A percentile compares a stretch with the other conserved stretches of the same genome.
Evolutionary conservation across 2,113 vertebrate species (phyloP).

Genomic region (Hemiscyllium ocellatum): DNA sequence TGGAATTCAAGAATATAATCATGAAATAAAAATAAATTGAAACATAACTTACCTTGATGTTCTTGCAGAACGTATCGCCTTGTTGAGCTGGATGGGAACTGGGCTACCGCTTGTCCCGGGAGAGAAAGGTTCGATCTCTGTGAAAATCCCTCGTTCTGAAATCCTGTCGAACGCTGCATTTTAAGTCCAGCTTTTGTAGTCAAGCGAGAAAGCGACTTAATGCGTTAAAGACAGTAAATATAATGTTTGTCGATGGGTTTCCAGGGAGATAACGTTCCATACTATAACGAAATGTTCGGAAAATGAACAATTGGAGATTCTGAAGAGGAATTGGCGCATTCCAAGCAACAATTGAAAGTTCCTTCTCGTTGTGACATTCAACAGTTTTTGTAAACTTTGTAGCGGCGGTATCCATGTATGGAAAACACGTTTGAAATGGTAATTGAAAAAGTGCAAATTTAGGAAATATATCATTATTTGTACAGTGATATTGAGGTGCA

Average conservation of each 20-base stretch:
- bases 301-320: slow-evolving; percentile 16
- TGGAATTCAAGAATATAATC: not conserved
- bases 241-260: slow-evolving; percentile 3
- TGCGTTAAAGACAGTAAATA: not conserved
- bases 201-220: not conserved
- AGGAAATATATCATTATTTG: not conserved
- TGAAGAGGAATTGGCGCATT: not conserved
- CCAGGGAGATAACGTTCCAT: slow-evolving; percentile 26
- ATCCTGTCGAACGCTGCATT: slow-evolving; percentile 30
- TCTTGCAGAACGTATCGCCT: slow-evolving; percentile 16
- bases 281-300: slow-evolving; percentile 31
- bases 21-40: not conserved
- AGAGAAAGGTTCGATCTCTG: not conserved
- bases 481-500: not conserved
- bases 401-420: not conserved
- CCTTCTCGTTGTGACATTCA: not conserved
- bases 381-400: not conserved
- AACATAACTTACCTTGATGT: not conserved
- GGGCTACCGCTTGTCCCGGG: not conserved
- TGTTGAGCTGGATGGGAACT: not conserved
- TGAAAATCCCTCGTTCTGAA: slow-evolving; percentile 12
- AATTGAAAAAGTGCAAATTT: not conserved
- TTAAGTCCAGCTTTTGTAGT: not conserved
- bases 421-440: not conserved
- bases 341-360: not conserved